These are phyloP conservation scores for Pyrochroa serraticornis DNA, from an alignment of 2,888 invertebrate genomes.

Conservation along the genomic window DNA sequence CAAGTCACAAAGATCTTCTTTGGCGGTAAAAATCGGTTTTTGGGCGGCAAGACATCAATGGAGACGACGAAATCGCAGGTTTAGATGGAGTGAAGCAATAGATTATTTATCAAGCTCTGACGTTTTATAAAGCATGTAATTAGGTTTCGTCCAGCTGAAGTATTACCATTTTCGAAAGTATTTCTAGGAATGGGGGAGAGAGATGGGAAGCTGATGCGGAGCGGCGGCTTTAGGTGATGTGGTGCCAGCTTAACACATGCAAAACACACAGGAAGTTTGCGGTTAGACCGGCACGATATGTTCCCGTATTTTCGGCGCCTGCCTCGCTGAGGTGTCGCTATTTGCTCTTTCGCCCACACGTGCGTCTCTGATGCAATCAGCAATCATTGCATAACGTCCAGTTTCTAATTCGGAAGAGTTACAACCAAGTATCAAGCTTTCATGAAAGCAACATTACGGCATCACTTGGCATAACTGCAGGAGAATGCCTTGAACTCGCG, in stretches of 20 bases:
- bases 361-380: background rate
- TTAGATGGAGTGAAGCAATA: constrained; percentile 24
- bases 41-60: constrained; percentile 27
- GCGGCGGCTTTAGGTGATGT: constrained; percentile 31
- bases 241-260: constrained; percentile 41
- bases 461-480: no score
- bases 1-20: constrained; percentile 1
- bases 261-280: constrained; percentile 47
- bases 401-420: no score
- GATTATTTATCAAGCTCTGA: constrained; percentile 43
- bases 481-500: no score
- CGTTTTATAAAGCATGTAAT: constrained; percentile 42
- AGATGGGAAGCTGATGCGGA: constrained; percentile 35
- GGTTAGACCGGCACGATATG: constrained; percentile 40
- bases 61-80: background rate
- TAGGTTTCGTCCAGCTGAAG: constrained; percentile 37
- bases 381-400: background rate
- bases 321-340: constrained; percentile 21
- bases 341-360: background rate
- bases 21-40: constrained; percentile 18
- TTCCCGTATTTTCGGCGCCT: constrained; percentile 39
- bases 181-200: constrained; percentile 36
- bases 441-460: no score
- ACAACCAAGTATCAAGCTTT: no score
- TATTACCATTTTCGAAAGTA: constrained; percentile 33